These are phyloP conservation scores for Desoria tigrina DNA, from an alignment of 2,888 invertebrate species.

Conservation along the genomic window DNA sequence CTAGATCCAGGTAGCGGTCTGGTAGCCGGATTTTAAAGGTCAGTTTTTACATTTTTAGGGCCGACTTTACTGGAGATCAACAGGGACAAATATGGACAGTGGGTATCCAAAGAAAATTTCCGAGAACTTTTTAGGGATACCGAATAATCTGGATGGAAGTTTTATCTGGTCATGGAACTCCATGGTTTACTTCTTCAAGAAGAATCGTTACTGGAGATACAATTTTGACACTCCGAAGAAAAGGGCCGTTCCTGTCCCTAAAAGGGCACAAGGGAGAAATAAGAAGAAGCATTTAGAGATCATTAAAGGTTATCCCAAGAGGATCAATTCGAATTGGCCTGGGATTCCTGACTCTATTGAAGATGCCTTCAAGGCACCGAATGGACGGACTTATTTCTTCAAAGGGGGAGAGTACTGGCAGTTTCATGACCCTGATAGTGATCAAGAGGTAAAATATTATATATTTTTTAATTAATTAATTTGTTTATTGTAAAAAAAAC, in stretches of 20 bases:
- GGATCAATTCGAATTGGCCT: constrained; percentile 35
- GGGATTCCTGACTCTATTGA: constrained; percentile 33
- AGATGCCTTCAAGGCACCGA: constrained; percentile 42
- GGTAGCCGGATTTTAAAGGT: too few relatives aligned
- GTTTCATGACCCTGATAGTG: constrained; percentile 41
- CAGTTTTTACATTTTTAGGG: constrained; percentile 33
- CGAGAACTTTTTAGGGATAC: constrained; percentile 48
- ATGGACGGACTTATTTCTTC: constrained; percentile 43
- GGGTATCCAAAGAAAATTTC: constrained; percentile 46
- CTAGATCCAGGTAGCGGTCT: too few relatives aligned
- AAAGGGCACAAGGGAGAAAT: constrained; percentile 2
- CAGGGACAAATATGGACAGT: constrained; percentile 38
- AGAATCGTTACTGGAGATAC: constrained; percentile 42
- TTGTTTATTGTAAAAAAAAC: not conserved
- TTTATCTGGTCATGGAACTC: constrained; percentile 43
- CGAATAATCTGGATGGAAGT: constrained; percentile 44
- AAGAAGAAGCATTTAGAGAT: constrained; percentile 28
- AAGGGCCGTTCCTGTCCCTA: not conserved
- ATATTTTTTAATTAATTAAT: not conserved
- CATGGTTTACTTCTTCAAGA: constrained; percentile 46
- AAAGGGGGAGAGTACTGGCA: constrained; percentile 45
- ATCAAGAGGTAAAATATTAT: constrained; percentile 28
- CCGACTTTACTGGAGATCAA: constrained; percentile 48
- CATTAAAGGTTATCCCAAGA: constrained; percentile 32
- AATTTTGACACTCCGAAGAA: constrained; percentile 37